Conservation (phyloP, 2,888 invertebrate genomes). For the Biston stratarius region DNA sequence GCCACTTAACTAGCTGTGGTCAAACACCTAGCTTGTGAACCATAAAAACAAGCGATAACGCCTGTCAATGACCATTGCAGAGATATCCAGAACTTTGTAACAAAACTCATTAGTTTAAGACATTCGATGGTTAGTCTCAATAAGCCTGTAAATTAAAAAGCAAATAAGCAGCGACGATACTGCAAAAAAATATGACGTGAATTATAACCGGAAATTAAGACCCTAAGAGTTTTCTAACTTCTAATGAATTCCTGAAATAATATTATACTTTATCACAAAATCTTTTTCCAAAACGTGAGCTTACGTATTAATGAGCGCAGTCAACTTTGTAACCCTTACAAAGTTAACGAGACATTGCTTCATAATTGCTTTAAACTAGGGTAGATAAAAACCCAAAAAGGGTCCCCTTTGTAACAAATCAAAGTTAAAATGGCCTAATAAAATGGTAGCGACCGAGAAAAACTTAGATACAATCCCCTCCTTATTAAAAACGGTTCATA, state of each 20-base stretch:
- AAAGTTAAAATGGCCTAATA: slow-evolving; percentile 68
- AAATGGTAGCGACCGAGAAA: slow-evolving; percentile 62
- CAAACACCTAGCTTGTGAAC: too few relatives aligned
- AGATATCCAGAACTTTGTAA: too few relatives aligned
- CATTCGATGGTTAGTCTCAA: too few relatives aligned
- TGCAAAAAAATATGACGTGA: not conserved
- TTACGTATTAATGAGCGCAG: slow-evolving; percentile 28
- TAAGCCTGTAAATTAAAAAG: too few relatives aligned
- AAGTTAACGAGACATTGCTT: slow-evolving; percentile 44
- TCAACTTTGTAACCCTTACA: slow-evolving; percentile 37
- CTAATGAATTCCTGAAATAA: slow-evolving; percentile 10
- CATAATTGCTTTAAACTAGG: slow-evolving; percentile 47
- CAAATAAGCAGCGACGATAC: too few relatives aligned
- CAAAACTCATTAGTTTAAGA: too few relatives aligned
- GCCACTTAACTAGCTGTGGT: too few relatives aligned
- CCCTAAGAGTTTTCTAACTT: not conserved
- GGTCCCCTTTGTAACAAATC: slow-evolving; percentile 64
- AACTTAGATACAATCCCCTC: slow-evolving; percentile 64
- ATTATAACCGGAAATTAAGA: not conserved
- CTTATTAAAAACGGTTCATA: slow-evolving; percentile 74
- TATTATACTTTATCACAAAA: slow-evolving; percentile 23
- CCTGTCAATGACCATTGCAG: too few relatives aligned
- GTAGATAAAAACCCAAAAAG: slow-evolving; percentile 47
- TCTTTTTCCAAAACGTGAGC: slow-evolving; percentile 21
- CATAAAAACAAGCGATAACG: too few relatives aligned